These are phyloP conservation scores for Genyomyrus donnyi DNA, from an alignment of 2,113 vertebrate species.

Conservation along the genomic window DNA sequence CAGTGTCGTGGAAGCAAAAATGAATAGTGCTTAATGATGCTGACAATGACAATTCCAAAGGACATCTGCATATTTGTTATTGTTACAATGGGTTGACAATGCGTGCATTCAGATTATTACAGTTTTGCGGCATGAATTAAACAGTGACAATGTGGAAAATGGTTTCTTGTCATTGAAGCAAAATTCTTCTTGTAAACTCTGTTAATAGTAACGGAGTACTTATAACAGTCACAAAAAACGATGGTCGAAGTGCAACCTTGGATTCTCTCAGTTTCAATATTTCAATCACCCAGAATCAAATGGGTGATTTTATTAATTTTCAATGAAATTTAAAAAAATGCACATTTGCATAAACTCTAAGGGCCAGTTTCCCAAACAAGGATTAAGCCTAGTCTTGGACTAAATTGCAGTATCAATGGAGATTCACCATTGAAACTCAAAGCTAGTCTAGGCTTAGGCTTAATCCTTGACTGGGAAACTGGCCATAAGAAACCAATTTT, in stretches of 20 bases:
- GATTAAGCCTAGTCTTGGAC: no score
- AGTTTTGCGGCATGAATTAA: not conserved
- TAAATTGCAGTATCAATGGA: no score
- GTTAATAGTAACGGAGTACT: not conserved
- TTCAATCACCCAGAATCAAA: not conserved
- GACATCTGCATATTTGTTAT: not conserved
- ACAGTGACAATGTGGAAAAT: not conserved
- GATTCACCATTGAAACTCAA: no score
- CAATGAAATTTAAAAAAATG: not conserved
- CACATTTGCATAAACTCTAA: not conserved
- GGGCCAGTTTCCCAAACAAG: no score
- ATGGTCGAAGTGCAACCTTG: not conserved
- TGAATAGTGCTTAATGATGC: not conserved
- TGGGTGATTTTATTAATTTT: not conserved
- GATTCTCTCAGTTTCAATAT: not conserved
- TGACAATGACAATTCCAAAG: not conserved
- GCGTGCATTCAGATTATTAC: not conserved
- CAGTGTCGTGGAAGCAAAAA: not conserved
- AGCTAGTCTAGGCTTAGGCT: no score
- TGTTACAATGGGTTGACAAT: not conserved
- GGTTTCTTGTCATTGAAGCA: not conserved
- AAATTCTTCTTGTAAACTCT: not conserved
- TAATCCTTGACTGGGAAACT: no score
- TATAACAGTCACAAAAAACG: not conserved
- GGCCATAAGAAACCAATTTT: not conserved